Evolutionary conservation across 2,888 invertebrate genomes (phyloP).

Genomic region (Toxonevra muliebris): DNA sequence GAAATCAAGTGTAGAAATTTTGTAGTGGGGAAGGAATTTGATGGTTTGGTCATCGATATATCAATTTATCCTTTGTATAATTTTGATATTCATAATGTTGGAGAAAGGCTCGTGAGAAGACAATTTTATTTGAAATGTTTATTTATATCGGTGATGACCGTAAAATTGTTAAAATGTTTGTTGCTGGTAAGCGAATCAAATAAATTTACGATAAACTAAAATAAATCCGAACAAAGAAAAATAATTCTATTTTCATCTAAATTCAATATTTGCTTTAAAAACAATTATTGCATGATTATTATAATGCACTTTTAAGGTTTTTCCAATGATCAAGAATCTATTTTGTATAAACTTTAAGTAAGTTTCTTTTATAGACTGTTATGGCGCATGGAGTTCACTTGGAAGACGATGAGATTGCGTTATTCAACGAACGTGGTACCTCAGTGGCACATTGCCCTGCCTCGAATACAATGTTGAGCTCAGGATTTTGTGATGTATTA

Average conservation of each 20-base stretch:
- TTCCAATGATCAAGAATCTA: too few relatives aligned
- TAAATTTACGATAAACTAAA: too few relatives aligned
- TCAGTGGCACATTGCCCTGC: conserved; percentile 87
- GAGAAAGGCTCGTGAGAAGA: conserved; percentile 40
- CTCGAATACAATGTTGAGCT: conserved; percentile 82
- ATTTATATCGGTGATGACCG: conserved; percentile 84
- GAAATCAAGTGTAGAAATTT: conserved; percentile 72
- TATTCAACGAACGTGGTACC: conserved; percentile 71
- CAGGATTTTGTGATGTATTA: conserved; percentile 83
- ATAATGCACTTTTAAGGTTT: too few relatives aligned
- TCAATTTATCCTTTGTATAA: conserved; percentile 68
- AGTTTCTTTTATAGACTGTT: conserved; percentile 66
- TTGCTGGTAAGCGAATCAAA: too few relatives aligned
- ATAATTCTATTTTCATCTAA: too few relatives aligned
- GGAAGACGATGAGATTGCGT: conserved; percentile 73
- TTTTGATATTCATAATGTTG: conserved; percentile 55
- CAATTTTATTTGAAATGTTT: conserved; percentile 72
- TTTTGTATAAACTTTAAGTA: too few relatives aligned
- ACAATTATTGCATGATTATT: too few relatives aligned
- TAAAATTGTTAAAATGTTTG: conserved; percentile 78
- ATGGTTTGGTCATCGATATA: conserved; percentile 83
- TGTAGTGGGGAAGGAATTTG: conserved; percentile 83
- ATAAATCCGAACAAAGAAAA: too few relatives aligned
- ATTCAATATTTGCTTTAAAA: too few relatives aligned
- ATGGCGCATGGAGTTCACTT: conserved; percentile 87